Evolutionary conservation across 2,797 vertebrate genomes (phyloP), one percentile per base, ranked within the genome.

Genomic region (Emydoidea blandingii): DNA sequence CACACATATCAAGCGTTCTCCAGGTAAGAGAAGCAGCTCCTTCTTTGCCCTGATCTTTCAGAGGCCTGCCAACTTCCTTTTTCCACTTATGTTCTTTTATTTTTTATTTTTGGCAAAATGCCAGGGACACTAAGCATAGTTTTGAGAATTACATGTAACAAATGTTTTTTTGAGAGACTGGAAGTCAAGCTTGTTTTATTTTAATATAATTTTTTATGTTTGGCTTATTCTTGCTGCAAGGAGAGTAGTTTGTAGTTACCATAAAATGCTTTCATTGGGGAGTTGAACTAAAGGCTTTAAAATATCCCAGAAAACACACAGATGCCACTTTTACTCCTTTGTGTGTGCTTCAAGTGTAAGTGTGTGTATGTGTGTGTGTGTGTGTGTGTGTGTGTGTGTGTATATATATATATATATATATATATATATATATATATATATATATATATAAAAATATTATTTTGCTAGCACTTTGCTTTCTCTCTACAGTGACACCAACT

Each of bases 21-120:
- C 97, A 98, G 98, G 98, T 98, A 98, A 98, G 98, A 96, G 65
- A 95, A 95, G 95, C 54, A 92, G 88, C 94, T 95, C 0, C 8
- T 94, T 97, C 91, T 96, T 50, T 96, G 65, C 19, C 6, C 90
- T 96, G 52, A 47, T 83, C 59, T 93, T 93, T 91, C 44, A 85
- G 18, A 92, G 79, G 50, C 85, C 41, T 94, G 83, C 16, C 23
- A 95, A 86, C 14, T 83, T 87, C 34, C 52, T 56, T 94, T 87
- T 88, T 84, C 57, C n/a, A 91, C 53, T 76, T 74, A 83, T 1
- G 3, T 93, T 9, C 37, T 57, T 65, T 80, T 79, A 29, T 49
- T 29, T 80, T 62, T 34, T 85, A 72, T 54, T 37, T 23, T 89
- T 96, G 94, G 94, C 90, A 87, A 91, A 93, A 89, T 92, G 91